A percentile compares a stretch with the other conserved stretches of the same genome.
phyloP scores from a whole-genome alignment of 2,113 vertebrate genomes.

The Fukomys damarensis region DNA sequence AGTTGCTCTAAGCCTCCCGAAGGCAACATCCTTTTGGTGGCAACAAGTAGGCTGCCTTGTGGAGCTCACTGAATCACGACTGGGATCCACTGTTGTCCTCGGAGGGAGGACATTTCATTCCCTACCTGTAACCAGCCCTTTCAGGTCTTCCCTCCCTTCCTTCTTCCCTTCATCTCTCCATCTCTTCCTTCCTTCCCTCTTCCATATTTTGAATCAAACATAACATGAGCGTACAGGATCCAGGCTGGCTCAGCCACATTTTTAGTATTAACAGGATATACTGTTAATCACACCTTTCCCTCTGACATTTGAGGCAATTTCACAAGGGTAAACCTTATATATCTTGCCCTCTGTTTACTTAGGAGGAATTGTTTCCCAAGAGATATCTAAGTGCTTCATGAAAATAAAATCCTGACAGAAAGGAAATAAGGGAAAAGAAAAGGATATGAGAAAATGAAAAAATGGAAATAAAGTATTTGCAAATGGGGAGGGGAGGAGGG shows the following conservation, averaged over 20 bases:
- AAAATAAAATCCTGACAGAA: neutral
- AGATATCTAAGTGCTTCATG: neutral
- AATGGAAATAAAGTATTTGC: too few species aligned
- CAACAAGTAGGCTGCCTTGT: neutral
- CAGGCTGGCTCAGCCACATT: neutral
- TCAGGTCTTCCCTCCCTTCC: neutral
- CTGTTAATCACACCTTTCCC: neutral
- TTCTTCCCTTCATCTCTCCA: neutral
- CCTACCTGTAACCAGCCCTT: neutral
- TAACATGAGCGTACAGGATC: neutral
- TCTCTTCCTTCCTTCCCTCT: neutral
- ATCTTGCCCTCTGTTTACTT: neutral
- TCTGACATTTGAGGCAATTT: neutral
- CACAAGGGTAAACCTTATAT: neutral
- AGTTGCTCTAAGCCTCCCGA: neutral
- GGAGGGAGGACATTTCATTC: neutral
- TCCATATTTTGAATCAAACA: neutral
- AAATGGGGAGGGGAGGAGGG: too few species aligned
- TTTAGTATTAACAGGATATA: neutral
- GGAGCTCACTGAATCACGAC: fast-evolving
- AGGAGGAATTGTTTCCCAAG: neutral
- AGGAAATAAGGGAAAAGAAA: too few species aligned
- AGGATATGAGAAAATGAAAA: too few species aligned
- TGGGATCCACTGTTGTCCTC: neutral
- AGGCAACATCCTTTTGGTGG: neutral